Evolutionary conservation across 2,113 vertebrate species (phyloP).

Genomic region (Stigmatopora nigra): DNA sequence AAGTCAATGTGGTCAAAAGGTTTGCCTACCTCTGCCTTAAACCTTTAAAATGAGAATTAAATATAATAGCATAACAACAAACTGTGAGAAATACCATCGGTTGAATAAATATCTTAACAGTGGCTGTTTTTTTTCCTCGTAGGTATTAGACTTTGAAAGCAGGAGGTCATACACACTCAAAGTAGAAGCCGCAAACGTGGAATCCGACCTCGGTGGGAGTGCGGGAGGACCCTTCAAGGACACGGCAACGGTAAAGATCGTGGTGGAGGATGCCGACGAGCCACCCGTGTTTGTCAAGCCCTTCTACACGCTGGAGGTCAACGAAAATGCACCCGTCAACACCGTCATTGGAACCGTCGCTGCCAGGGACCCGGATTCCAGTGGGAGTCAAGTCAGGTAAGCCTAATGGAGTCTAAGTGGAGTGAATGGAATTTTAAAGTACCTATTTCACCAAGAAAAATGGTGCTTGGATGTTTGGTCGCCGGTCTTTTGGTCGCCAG

Average conservation of each 20-base stretch:
- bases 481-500: too few relatives aligned
- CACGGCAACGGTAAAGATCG: slow-evolving; percentile 84
- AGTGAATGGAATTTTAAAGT: too few relatives aligned
- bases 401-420: neutral
- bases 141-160: slow-evolving; percentile 92
- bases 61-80: neutral
- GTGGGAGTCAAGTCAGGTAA: slow-evolving; percentile 86
- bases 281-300: slow-evolving; percentile 86
- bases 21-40: too few relatives aligned
- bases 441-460: neutral
- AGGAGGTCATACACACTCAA: slow-evolving; percentile 88
- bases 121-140: slow-evolving; percentile 22
- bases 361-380: slow-evolving; percentile 82
- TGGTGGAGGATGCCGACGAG: slow-evolving; percentile 89
- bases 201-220: slow-evolving; percentile 74
- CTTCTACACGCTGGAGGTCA: slow-evolving; percentile 83
- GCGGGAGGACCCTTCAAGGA: slow-evolving; percentile 82
- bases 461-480: too few relatives aligned
- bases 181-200: slow-evolving; percentile 87
- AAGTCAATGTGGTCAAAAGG: too few relatives aligned
- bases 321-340: slow-evolving; percentile 87
- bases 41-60: neutral
- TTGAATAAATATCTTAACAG: neutral
- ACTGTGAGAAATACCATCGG: neutral
- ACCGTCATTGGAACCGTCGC: slow-evolving; percentile 84